Percentiles rank a stretch among this genome's conserved stretches.
Conservation (phyloP, 2,113 vertebrate species). For the Lathamus discolor region DNA sequence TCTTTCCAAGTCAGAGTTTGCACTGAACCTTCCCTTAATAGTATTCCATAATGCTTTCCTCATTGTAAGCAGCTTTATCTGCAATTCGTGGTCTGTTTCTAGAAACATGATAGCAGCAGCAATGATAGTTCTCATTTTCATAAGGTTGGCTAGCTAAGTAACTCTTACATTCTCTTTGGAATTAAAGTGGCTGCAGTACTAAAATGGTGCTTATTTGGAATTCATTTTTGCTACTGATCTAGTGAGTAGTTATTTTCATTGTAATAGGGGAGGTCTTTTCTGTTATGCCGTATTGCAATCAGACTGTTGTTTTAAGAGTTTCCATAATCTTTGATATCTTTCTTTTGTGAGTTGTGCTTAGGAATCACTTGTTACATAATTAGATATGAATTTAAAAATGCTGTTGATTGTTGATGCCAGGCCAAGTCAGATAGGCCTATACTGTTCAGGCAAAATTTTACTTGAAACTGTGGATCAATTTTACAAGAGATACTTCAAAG, state of each 20-base stretch:
- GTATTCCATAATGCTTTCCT: not conserved
- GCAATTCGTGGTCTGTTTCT: not conserved
- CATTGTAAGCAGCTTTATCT: not conserved
- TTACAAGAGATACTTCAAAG: not conserved
- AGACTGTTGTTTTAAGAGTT: not conserved
- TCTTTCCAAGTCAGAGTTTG: not conserved
- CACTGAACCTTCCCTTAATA: not conserved
- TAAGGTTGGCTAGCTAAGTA: not conserved
- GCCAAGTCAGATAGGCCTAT: not conserved
- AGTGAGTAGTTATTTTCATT: not conserved
- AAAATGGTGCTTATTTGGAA: not conserved
- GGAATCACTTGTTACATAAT: not conserved
- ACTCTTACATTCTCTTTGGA: not conserved
- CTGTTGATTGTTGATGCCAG: not conserved
- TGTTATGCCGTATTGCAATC: not conserved
- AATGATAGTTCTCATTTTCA: not conserved
- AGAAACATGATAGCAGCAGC: not conserved
- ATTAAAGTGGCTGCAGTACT: not conserved
- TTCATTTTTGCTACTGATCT: not conserved
- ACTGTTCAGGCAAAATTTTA: not conserved
- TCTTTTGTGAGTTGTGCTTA: not conserved
- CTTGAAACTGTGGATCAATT: not conserved
- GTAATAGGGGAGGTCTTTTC: not conserved
- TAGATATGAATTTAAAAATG: rapidly evolving
- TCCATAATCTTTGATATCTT: not conserved